phyloP scores from a whole-genome alignment of 1,140 invertebrate species.

The Microplitis demolitor region DNA sequence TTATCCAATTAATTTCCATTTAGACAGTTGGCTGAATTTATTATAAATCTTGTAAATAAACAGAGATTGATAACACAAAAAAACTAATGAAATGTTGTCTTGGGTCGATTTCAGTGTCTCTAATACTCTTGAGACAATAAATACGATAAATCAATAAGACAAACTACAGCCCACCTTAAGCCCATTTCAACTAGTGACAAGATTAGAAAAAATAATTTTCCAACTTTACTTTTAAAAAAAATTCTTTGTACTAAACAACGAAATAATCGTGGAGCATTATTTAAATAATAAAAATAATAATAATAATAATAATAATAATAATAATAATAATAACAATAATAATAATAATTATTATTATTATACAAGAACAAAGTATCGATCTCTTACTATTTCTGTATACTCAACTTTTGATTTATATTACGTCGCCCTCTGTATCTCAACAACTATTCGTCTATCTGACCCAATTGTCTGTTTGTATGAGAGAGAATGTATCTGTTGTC shows the following conservation, averaged over 20 bases:
- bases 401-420: conserved; percentile 40
- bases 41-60: too few species aligned
- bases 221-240: not conserved
- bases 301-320: conserved; percentile 13
- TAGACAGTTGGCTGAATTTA: too few species aligned
- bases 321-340: conserved; percentile 12
- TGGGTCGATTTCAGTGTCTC: too few species aligned
- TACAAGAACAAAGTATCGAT: conserved; percentile 37
- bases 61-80: too few species aligned
- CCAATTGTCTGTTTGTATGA: conserved; percentile 18
- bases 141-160: too few species aligned
- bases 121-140: too few species aligned
- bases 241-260: conserved; percentile 59
- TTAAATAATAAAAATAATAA: conserved; percentile 7
- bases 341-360: conserved; percentile 18
- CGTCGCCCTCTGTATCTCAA: conserved; percentile 31
- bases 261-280: conserved; percentile 45
- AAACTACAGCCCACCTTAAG: too few species aligned
- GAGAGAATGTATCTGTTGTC: conserved; percentile 29
- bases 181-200: too few species aligned
- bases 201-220: conserved; percentile 19
- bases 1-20: not conserved
- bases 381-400: conserved; percentile 34
- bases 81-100: too few species aligned
- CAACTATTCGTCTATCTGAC: conserved; percentile 33